Evolutionary conservation across 2,888 invertebrate species (phyloP).

Genomic region (Neoitamus cyanurus): DNA sequence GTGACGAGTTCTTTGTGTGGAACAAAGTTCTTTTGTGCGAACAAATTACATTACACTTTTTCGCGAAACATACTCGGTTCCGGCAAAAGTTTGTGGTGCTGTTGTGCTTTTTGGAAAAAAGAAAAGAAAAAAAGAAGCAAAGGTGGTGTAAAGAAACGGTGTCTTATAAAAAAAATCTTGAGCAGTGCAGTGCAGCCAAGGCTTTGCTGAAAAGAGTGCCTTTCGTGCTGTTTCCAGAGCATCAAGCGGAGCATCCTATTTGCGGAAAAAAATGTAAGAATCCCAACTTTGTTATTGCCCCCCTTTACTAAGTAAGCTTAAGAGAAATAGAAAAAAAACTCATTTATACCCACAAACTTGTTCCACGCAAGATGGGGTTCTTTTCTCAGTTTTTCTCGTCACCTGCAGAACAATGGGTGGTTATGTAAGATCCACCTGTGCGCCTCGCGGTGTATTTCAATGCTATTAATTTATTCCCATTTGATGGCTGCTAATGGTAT

Average conservation of each 20-base stretch:
- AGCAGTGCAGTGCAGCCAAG: background rate
- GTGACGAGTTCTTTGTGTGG: background rate
- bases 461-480: background rate
- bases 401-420: background rate
- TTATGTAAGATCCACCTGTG: background rate
- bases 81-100: background rate
- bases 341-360: background rate
- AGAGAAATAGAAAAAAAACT: background rate
- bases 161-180: background rate
- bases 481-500: background rate
- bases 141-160: background rate
- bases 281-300: background rate
- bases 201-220: background rate
- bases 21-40: background rate
- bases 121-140: background rate
- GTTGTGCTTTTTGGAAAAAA: background rate
- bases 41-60: background rate
- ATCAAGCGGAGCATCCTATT: background rate
- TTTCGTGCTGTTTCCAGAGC: background rate
- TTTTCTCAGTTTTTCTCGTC: background rate
- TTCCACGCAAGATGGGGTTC: background rate
- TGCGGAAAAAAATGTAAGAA: background rate
- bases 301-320: background rate
- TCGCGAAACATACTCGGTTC: background rate
- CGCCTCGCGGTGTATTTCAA: background rate